Base-by-base conservation (phyloP, 2,888 invertebrate genomes). In the Lycaena phlaeas region DNA sequence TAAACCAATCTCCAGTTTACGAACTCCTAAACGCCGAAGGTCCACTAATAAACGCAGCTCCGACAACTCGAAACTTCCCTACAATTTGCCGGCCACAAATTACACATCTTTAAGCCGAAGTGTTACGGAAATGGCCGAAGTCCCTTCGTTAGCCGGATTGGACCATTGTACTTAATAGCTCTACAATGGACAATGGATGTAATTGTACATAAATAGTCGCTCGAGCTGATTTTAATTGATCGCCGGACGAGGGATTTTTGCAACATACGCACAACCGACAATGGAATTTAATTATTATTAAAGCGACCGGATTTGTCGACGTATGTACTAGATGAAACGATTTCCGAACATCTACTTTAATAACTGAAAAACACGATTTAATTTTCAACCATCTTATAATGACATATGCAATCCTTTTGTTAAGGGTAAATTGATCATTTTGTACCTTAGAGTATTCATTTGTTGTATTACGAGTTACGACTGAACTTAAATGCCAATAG, bases 121-220 rank as follows among this genome's bases (percentile, higher is more conserved):
- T 66, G 63, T 58, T 59, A 59, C 78, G 79, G 79, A 76, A 77
- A 68, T 59, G 56, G 59, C 61, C 77, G 75, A 78, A 74, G 75
- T 75, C 76, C 69, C 78, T 77, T 81, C 81, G 78, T 81, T 79
- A 79, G 73, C 62, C 70, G 62, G 69, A 76, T 77, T 71, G 75
- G 67, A 54, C 74, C 56, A 82, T 82, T 82, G 82, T 82, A 54
- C 63, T 64, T 79, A 78, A 81, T 77, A 69, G 74, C 55, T n/a
- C n/a, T n/a, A n/a, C 59, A 55, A 51, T 57, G 77, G 79, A 82
- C 82, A 82, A 81, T 77, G 71, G 64, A 64, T 73, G 78, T 78
- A 79, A 82, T 82, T 73, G 75, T 62, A 57, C 67, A 72, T 78
- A 81, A 81, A 79, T 78, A 77, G 68, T 72, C 61, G 66, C 64